A percentile compares a stretch with the other conserved stretches of the same genome.
These are phyloP conservation scores for Esox masquinongy DNA, from an alignment of 2,797 vertebrate species.

Conservation along the genomic window DNA sequence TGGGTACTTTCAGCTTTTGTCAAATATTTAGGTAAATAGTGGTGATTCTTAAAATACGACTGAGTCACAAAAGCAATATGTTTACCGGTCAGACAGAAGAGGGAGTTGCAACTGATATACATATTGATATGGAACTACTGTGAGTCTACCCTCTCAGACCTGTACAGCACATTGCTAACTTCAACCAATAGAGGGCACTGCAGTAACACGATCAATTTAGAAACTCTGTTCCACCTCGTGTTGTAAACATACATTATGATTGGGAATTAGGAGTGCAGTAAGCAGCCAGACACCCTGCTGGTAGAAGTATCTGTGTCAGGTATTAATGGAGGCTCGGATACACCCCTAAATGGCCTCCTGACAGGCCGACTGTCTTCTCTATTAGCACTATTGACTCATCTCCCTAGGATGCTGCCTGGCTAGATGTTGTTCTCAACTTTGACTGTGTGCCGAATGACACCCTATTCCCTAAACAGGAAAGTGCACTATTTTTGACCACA, in stretches of 20 bases:
- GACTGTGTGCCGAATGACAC: not conserved
- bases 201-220: slow-evolving; percentile 7
- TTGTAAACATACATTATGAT: not conserved
- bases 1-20: not conserved
- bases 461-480: not conserved
- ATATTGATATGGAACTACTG: not conserved
- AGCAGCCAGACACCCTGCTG: not conserved
- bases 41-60: not conserved
- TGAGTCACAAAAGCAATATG: not conserved
- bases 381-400: not conserved
- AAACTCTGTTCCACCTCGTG: not conserved
- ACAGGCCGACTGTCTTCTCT: not conserved
- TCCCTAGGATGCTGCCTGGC: not conserved
- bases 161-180: not conserved
- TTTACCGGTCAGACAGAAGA: not conserved
- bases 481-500: not conserved
- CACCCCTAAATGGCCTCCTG: not conserved
- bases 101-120: not conserved
- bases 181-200: slow-evolving; percentile 57
- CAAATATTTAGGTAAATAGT: not conserved
- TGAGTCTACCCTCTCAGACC: not conserved
- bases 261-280: not conserved
- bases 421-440: not conserved
- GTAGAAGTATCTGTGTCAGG: not conserved
- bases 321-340: not conserved